phyloP scores from a whole-genome alignment of 2,888 invertebrate species.

The Dryomyza anilis region DNA sequence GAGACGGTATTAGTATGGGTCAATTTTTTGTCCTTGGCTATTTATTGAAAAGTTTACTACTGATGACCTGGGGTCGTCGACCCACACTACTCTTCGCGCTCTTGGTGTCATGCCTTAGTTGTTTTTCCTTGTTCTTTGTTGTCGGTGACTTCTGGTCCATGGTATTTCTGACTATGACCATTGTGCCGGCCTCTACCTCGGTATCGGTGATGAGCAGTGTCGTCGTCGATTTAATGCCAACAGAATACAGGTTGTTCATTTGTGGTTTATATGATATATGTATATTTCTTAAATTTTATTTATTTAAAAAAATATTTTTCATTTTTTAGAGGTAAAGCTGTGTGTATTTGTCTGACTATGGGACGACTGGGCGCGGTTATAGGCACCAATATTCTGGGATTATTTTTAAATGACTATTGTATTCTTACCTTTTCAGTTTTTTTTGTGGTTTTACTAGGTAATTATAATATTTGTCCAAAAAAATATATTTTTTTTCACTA shows the following conservation, averaged over 20 bases:
- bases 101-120: slow-evolving; percentile 32
- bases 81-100: slow-evolving; percentile 36
- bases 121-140: slow-evolving; percentile 35
- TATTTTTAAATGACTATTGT: too few species aligned
- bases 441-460: too few species aligned
- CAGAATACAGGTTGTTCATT: slow-evolving; percentile 30
- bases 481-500: too few species aligned
- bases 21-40: slow-evolving; percentile 34
- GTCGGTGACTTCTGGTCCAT: background rate
- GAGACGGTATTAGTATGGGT: slow-evolving; percentile 41
- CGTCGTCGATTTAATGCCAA: slow-evolving; percentile 41
- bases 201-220: slow-evolving; percentile 40
- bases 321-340: slow-evolving; percentile 37
- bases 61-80: slow-evolving; percentile 36
- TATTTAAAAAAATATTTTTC: too few species aligned
- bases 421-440: too few species aligned
- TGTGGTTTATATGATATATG: background rate
- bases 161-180: slow-evolving; percentile 11
- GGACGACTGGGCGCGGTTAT: slow-evolving; percentile 40
- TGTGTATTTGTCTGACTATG: slow-evolving; percentile 44
- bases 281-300: background rate
- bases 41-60: slow-evolving; percentile 35
- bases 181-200: slow-evolving; percentile 38
- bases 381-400: slow-evolving; percentile 34
- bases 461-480: too few species aligned